These are phyloP conservation scores for human DNA, from an alignment of 2,113 vertebrate genomes.

Conservation along the genomic window DNA sequence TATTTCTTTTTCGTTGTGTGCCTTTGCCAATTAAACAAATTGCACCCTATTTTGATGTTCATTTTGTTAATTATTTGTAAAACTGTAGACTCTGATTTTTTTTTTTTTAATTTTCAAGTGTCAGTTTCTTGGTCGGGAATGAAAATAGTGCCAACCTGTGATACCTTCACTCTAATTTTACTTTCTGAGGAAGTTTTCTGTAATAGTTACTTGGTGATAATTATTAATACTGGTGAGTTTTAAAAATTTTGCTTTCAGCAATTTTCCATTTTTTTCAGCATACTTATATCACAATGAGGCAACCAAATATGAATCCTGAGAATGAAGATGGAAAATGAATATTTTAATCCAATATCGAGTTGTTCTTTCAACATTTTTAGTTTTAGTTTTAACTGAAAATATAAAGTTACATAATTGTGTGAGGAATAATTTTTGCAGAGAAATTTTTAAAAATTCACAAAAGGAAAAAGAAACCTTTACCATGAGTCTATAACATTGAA, in stretches of 20 bases:
- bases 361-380: not conserved
- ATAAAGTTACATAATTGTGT: not conserved
- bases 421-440: not conserved
- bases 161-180: not conserved
- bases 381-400: not conserved
- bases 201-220: not conserved
- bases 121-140: not conserved
- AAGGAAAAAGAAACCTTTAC: not conserved
- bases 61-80: conserved; percentile 50
- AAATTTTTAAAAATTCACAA: not conserved
- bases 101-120: not conserved
- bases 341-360: not conserved
- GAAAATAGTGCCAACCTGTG: not conserved
- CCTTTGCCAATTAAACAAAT: conserved; percentile 56
- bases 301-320: not conserved
- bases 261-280: not conserved
- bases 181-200: not conserved
- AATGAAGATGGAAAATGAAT: not conserved
- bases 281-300: not conserved
- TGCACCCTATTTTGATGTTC: conserved; percentile 15
- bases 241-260: not conserved
- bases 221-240: not conserved
- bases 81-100: conserved; percentile 38
- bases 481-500: not conserved
- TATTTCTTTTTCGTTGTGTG: not conserved